These are phyloP conservation scores for Halcyon senegalensis DNA, from an alignment of 2,113 vertebrate genomes.

Conservation along the genomic window DNA sequence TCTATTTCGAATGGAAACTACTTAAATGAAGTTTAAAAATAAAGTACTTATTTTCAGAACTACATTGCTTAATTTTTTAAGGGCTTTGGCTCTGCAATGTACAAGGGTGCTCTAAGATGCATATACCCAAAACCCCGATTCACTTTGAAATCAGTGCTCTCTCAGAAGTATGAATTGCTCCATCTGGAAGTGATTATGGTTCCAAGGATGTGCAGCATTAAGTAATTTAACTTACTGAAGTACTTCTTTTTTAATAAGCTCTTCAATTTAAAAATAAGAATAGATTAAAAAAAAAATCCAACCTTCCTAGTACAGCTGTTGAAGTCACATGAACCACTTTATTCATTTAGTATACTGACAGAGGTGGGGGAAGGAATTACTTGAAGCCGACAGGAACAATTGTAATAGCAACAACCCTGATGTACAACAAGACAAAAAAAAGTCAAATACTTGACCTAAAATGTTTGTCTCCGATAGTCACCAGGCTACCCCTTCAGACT, in stretches of 20 bases:
- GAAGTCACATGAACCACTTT: conserved; percentile 38
- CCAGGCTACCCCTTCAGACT: fast-evolving
- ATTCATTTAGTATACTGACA: neutral
- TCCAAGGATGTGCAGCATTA: conserved; percentile 65
- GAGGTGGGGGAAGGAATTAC: neutral
- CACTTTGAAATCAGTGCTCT: conserved; percentile 71
- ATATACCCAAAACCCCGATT: conserved; percentile 54
- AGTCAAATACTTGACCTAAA: neutral
- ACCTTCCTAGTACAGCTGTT: conserved; percentile 60
- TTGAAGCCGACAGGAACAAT: neutral
- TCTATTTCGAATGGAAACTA: conserved; percentile 44
- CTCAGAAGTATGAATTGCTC: conserved; percentile 71
- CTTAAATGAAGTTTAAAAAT: conserved; percentile 68
- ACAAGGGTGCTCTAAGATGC: conserved; percentile 68
- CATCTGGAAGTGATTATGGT: conserved; percentile 74
- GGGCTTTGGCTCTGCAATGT: conserved; percentile 26
- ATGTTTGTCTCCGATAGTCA: neutral
- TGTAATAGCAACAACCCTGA: neutral
- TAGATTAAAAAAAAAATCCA: neutral
- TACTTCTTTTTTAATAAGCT: conserved; percentile 69
- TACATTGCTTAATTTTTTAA: conserved; percentile 71
- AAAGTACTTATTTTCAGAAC: conserved; percentile 54
- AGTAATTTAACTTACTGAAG: conserved; percentile 71
- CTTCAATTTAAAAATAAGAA: conserved; percentile 73
- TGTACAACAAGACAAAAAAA: neutral